Evolutionary conservation across 2,888 invertebrate species (phyloP), one percentile per base, ranked within the genome.

Genomic region (Chloromyia formosa): DNA sequence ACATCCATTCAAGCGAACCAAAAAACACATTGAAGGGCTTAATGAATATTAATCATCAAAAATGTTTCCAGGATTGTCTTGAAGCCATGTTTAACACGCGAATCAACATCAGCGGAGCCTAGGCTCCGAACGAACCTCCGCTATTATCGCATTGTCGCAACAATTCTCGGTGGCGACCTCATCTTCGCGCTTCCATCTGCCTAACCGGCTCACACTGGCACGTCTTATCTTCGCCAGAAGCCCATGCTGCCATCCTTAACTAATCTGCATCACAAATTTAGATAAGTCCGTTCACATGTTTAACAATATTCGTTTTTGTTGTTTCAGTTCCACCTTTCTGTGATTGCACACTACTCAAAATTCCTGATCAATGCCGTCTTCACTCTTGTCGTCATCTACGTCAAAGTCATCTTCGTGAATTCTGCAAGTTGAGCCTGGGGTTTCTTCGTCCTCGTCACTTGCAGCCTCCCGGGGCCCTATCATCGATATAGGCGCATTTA

Each of bases 261-360:
- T 75, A 75, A 76, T 76, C 75, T 75, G 76, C 73, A 76, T 76
- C 76, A 72, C 76, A 75, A 76, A 76, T 76, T 76, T 76, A 75
- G 76, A 76, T 76, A 76, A 76, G 75, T 75, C 62, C 71, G 68
- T 76, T 76, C 69, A 74, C 76, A 75, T 76, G 76, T 76, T 75
- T 74, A 76, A 76, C 76, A 76, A 73, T 73, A 73, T 75, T 76
- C 45, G 53, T 73, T 61, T 73, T 76, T 60, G 49, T 22, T 56
- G 12, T 61, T 35, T 71, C 56, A 61, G 64, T 71, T 71, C 56
- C 53, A 22, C 60, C 42, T 71, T 56, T 64, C 18, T 40, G 58
- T n/a, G 40, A 53, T 68, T 53, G 71, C 56, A 18, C 4, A 23
- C 35, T 20, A 56, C 66, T 66, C 66, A 66, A 66, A 66, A 66